Evolutionary conservation across 2,888 invertebrate genomes (phyloP).

Genomic region (Seira ritae): DNA sequence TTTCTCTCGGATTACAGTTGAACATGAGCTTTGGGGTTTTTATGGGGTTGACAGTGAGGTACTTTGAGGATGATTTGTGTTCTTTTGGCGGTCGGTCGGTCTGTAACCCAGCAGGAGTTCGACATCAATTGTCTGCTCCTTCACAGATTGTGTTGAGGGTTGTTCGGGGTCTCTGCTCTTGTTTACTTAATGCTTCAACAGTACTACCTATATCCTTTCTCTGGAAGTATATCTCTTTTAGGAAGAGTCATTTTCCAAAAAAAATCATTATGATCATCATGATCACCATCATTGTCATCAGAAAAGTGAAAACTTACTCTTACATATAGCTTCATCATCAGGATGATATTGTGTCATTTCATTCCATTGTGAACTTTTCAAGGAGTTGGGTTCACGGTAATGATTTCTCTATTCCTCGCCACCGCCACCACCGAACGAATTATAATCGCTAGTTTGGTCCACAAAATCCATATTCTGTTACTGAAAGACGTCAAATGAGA

Average conservation of each 20-base stretch:
- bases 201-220: neutral
- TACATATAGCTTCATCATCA: conserved; percentile 57
- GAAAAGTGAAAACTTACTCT: conserved; percentile 11
- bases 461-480: too few relatives aligned
- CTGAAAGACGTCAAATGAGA: too few relatives aligned
- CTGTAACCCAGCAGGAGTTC: conserved; percentile 73
- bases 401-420: conserved; percentile 21
- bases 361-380: conserved; percentile 2
- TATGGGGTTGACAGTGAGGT: conserved; percentile 71
- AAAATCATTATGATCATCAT: conserved; percentile 10
- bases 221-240: conserved; percentile 10
- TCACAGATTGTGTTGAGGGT: conserved; percentile 60
- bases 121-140: conserved; percentile 72
- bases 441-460: too few relatives aligned
- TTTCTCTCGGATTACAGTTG: conserved; percentile 53
- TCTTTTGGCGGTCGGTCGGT: conserved; percentile 73
- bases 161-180: conserved; percentile 51
- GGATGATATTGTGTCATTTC: conserved; percentile 53
- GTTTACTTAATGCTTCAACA: conserved; percentile 7
- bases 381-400: conserved; percentile 15
- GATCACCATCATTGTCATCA: conserved; percentile 25
- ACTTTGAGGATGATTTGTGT: conserved; percentile 74
- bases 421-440: neutral
- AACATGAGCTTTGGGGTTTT: conserved; percentile 64
- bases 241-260: conserved; percentile 16